Evolutionary conservation across 2,113 vertebrate genomes (phyloP), one percentile per base, ranked within the genome.

Genomic region (Thomomys bottae): DNA sequence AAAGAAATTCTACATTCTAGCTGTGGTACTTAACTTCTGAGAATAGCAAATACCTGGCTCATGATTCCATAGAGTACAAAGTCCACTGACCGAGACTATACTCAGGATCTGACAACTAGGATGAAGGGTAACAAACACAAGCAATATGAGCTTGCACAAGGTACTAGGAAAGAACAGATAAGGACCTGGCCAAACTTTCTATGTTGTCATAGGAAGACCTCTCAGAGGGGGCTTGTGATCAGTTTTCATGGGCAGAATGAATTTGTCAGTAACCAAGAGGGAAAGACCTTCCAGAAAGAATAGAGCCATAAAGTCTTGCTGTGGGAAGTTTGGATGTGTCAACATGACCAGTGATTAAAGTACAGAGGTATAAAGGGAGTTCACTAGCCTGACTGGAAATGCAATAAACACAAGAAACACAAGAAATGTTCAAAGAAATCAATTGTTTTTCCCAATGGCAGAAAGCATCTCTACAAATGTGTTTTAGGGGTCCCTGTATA

Each of bases 381-480:
- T 63, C 90, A 70, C 59, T 66, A 32, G 36, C 70, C 9, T 72
- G 30, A 76, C 36, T 40, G 20, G 23, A 85, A 94, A 71, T 12
- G 61, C 20, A 26, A 68, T 34, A 34, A 71, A 2, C 79, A 26
- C 57, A 54, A 15, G 49, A 54, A 54, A 54, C 49, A 54, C 49
- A 54, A 49, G 9, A 49, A 11, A 49, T 54, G 49, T 77, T 87
- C 10, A 17, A 28, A 54, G 36, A 88, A 84, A 64, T 88, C 67
- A 54, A 20, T 79, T 86, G 42, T 2, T 76, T 90, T 67, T 67
- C 45, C 15, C 57, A 89, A 18, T 3, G 82, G n/a, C 36, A 83
- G 66, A 88, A 88, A 66, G 36, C 67, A 89, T 57, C 68, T 57
- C 34, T 68, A 66, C 32, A 87, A 85, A 87, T 32, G 82, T 20